Conservation (phyloP, 92 coral and sea anemone genomes). For the Phymanthus crucifer region DNA sequence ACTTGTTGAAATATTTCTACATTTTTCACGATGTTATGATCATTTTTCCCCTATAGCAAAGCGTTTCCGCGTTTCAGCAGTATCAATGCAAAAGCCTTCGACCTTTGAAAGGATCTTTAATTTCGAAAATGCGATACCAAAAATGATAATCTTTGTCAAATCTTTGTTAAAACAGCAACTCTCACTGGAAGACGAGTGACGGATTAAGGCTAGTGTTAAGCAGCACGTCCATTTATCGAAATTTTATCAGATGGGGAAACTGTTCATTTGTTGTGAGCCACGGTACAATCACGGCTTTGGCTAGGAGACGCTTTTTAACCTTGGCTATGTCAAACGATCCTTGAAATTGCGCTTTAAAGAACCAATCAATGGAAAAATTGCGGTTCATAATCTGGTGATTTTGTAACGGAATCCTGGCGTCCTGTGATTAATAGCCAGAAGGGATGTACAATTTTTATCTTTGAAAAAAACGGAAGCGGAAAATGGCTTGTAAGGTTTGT, state of each 20-base stretch:
- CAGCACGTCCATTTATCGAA: background rate
- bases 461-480: background rate
- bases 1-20: too few relatives aligned
- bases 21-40: too few relatives aligned
- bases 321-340: slow-evolving; percentile 1
- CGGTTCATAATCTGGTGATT: background rate
- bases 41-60: too few relatives aligned
- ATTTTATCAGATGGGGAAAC: background rate
- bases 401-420: background rate
- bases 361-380: background rate
- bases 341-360: background rate
- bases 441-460: background rate
- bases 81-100: background rate
- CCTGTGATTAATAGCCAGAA: background rate
- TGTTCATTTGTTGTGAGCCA: background rate
- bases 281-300: too few relatives aligned
- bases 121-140: background rate
- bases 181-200: background rate
- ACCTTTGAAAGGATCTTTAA: background rate
- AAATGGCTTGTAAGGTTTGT: background rate
- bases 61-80: too few relatives aligned
- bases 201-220: too few relatives aligned
- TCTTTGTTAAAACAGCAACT: background rate
- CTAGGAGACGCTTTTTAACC: background rate
- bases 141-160: background rate